phyloP scores from a whole-genome alignment of 2,797 vertebrate genomes.

The Pseudomugil gertrudae region DNA sequence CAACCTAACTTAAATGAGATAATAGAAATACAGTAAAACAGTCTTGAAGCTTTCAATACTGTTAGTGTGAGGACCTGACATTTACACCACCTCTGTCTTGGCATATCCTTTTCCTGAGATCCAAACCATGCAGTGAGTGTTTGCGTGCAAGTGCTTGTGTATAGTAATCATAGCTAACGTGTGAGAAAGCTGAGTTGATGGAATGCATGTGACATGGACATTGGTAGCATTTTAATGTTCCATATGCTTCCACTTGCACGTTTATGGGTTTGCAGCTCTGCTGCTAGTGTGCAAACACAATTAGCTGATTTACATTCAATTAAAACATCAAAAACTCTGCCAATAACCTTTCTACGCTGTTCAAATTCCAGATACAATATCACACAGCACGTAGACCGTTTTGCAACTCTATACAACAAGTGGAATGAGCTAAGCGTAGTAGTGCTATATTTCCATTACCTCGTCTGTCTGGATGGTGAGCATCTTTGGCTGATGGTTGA shows the following conservation, averaged over 20 bases:
- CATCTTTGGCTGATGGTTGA: constrained; percentile 41
- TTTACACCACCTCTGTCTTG: constrained; percentile 55
- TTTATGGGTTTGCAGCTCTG: constrained; percentile 15
- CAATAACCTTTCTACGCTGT: constrained; percentile 52
- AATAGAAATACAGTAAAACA: constrained; percentile 2
- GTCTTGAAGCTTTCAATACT: constrained; percentile 21
- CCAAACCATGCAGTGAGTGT: constrained; percentile 28
- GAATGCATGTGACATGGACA: constrained; percentile 34
- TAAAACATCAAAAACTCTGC: constrained; percentile 45
- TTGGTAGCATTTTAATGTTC: constrained; percentile 29
- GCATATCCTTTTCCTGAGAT: constrained; percentile 25
- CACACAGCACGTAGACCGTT: constrained; percentile 49
- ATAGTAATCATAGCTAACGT: constrained; percentile 55
- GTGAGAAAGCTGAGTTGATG: constrained; percentile 61
- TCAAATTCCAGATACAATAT: constrained; percentile 45
- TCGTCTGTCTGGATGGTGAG: constrained; percentile 39
- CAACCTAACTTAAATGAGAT: background rate
- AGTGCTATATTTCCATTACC: constrained; percentile 53
- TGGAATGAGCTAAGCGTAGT: constrained; percentile 46
- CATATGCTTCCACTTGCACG: constrained; percentile 14
- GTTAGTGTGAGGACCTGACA: constrained; percentile 57
- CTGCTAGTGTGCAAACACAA: constrained; percentile 41
- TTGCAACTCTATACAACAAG: constrained; percentile 49
- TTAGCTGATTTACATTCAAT: constrained; percentile 66
- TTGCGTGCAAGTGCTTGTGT: constrained; percentile 20